phyloP scores from a whole-genome alignment of 2,113 vertebrate genomes.

The Bathybates hornii region DNA sequence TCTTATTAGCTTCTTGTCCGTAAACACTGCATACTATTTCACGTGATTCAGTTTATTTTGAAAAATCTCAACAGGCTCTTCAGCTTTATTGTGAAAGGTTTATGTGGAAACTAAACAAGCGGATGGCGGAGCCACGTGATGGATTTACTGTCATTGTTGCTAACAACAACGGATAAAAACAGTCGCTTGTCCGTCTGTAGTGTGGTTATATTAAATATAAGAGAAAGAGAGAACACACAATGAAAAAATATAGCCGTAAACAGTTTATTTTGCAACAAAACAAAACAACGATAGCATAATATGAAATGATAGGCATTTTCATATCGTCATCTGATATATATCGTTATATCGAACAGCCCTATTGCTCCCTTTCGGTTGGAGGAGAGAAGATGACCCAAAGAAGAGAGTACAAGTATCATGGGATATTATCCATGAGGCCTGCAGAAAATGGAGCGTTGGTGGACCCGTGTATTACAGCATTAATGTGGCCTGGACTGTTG shows the following conservation, averaged over 20 bases:
- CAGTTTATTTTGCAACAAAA: not conserved
- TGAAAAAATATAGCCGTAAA: not conserved
- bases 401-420: not conserved
- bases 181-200: not conserved
- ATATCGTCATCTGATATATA: not conserved
- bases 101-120: not conserved
- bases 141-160: not conserved
- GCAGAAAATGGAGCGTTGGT: not conserved
- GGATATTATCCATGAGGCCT: not conserved
- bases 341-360: not conserved
- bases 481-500: not conserved
- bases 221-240: not conserved
- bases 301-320: not conserved
- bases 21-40: not conserved
- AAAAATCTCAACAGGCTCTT: not conserved
- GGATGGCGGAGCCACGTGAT: rapidly evolving
- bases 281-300: not conserved
- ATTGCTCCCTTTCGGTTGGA: rapidly evolving
- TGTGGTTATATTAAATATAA: not conserved
- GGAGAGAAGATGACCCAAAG: not conserved
- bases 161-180: not conserved
- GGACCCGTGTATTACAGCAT: not conserved
- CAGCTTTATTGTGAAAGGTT: not conserved
- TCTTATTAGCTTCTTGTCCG: not conserved
- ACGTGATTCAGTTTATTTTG: not conserved